Evolutionary conservation across 2,113 vertebrate genomes (phyloP).

Genomic region (Zootoca vivipara): DNA sequence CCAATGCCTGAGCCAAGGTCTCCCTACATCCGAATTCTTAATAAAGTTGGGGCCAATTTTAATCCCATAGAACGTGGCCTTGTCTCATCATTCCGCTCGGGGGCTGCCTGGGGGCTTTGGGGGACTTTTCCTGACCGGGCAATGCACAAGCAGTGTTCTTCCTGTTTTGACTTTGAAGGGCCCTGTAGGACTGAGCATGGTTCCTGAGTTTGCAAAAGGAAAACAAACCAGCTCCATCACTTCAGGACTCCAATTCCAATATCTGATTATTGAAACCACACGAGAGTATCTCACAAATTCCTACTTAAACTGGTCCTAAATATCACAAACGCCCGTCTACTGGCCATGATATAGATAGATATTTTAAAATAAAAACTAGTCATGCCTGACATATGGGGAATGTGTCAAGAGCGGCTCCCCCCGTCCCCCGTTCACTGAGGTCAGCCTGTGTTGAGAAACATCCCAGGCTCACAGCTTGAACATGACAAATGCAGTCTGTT

Average conservation of each 20-base stretch:
- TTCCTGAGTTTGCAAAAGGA: background rate
- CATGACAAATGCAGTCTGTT: slow-evolving; percentile 6
- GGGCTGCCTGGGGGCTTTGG: too few relatives aligned
- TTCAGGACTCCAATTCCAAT: background rate
- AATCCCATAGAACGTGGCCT: too few relatives aligned
- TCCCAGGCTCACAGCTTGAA: background rate
- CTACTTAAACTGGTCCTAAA: background rate
- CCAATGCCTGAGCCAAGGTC: too few relatives aligned
- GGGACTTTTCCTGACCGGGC: too few relatives aligned
- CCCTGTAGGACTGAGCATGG: background rate
- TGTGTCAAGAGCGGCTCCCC: background rate
- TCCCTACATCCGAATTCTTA: too few relatives aligned
- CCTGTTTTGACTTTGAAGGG: background rate
- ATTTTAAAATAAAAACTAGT: slow-evolving; percentile 11
- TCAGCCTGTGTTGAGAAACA: background rate
- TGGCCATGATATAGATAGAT: background rate
- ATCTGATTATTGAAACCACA: background rate
- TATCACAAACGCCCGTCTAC: background rate
- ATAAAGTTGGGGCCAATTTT: too few relatives aligned
- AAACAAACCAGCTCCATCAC: background rate
- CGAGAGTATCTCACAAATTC: background rate
- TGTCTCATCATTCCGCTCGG: too few relatives aligned
- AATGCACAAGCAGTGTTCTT: background rate
- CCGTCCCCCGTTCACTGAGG: background rate
- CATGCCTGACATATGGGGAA: background rate